Evolutionary conservation across 2,888 invertebrate genomes (phyloP).

Genomic region (Dusona sp.): DNA sequence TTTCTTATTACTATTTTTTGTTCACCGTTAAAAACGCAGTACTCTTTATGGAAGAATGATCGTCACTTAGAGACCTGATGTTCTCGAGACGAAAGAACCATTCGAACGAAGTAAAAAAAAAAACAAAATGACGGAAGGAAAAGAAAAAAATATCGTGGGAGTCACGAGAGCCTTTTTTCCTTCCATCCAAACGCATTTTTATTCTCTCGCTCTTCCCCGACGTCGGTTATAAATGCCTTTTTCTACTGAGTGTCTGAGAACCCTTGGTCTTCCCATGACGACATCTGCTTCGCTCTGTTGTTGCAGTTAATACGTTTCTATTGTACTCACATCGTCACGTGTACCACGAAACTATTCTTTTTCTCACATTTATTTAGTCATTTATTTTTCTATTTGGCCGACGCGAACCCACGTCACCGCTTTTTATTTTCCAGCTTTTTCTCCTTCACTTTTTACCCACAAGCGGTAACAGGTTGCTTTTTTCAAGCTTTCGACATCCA

Average conservation of each 20-base stretch:
- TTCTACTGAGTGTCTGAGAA: constrained; percentile 34
- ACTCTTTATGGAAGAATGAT: constrained; percentile 53
- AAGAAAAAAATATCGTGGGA: constrained; percentile 16
- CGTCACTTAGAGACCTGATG: constrained; percentile 61
- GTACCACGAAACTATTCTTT: constrained; percentile 21
- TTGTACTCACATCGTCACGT: constrained; percentile 61
- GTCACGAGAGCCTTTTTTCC: constrained; percentile 55
- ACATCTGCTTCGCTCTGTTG: constrained; percentile 59
- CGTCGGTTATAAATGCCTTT: constrained; percentile 50
- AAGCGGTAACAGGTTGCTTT: neutral
- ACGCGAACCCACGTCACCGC: neutral
- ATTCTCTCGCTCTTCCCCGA: constrained; percentile 25
- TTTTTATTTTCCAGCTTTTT: constrained; percentile 27
- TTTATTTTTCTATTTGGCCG: constrained; percentile 26
- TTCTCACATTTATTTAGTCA: constrained; percentile 26
- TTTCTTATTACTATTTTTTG: neutral
- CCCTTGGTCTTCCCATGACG: constrained; percentile 13
- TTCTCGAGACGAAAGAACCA: constrained; percentile 43
- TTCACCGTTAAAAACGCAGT: constrained; percentile 31
- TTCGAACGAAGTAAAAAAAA: constrained; percentile 11
- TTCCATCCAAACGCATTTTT: constrained; percentile 46
- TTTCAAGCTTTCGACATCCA: neutral
- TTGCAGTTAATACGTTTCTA: constrained; percentile 70
- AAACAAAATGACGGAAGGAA: neutral
- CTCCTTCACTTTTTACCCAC: constrained; percentile 21